phyloP scores from a whole-genome alignment of 2,888 invertebrate species.

The Epinotia nisella region DNA sequence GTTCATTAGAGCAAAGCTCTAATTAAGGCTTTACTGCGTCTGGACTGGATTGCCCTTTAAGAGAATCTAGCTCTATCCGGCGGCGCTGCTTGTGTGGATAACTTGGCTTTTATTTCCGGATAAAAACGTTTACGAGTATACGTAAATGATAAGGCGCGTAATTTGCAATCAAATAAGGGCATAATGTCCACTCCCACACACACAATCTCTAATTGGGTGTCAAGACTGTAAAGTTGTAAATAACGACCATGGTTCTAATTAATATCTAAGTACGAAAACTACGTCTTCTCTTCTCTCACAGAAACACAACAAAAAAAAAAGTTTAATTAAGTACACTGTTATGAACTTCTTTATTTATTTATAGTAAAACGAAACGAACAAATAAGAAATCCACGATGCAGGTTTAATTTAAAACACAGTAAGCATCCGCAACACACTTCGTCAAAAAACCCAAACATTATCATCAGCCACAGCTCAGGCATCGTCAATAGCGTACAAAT shows the following conservation, averaged over 20 bases:
- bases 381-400: no score
- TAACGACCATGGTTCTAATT: not conserved
- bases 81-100: not conserved
- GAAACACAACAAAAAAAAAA: not conserved
- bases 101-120: not conserved
- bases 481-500: no score
- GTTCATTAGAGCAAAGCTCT: slow-evolving; percentile 40
- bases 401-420: no score
- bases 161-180: slow-evolving; percentile 1
- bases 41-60: slow-evolving; percentile 25
- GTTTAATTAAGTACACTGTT: no score
- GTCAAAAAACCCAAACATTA: no score
- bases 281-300: not conserved
- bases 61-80: slow-evolving; percentile 25
- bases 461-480: no score
- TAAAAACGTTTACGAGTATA: not conserved
- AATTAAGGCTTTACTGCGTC: slow-evolving; percentile 43
- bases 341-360: no score
- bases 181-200: not conserved
- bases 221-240: not conserved
- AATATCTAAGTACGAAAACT: not conserved
- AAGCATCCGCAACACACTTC: no score
- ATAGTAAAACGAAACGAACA: no score
- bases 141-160: not conserved
- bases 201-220: not conserved